Conservation (phyloP, 2,113 vertebrate genomes). For the Dromaius novaehollandiae region DNA sequence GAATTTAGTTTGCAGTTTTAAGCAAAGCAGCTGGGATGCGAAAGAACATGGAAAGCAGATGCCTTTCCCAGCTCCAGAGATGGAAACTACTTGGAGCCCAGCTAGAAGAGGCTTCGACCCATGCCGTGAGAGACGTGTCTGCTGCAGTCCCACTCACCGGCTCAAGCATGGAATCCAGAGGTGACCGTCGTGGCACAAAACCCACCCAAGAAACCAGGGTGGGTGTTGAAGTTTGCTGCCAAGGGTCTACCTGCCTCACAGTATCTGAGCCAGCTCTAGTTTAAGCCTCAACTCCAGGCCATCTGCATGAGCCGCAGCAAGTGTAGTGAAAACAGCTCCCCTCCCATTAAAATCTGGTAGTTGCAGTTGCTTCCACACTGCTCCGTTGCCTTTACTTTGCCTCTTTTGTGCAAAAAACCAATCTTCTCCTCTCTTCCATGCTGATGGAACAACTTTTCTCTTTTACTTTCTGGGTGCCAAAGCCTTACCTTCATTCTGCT, state of each 20-base stretch:
- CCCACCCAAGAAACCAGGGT: not conserved
- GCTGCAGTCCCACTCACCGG: not conserved
- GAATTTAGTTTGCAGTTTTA: not conserved
- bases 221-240: not conserved
- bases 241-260: not conserved
- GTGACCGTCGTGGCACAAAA: not conserved
- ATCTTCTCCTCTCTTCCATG: not conserved
- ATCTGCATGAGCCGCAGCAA: not conserved
- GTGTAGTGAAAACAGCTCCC: not conserved
- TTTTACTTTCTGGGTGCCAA: not conserved
- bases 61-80: not conserved
- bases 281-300: not conserved
- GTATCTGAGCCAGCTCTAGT: not conserved
- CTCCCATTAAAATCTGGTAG: not conserved
- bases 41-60: not conserved
- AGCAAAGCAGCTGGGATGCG: not conserved
- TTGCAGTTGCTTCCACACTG: not conserved
- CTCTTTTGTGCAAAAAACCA: not conserved
- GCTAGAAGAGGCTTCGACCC: not conserved
- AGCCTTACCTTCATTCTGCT: not conserved
- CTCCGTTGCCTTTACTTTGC: not conserved
- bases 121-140: not conserved
- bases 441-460: not conserved
- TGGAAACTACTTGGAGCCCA: not conserved
- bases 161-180: not conserved